Base-by-base conservation (phyloP, 2,113 vertebrate species). In the Prinia subflava region DNA sequence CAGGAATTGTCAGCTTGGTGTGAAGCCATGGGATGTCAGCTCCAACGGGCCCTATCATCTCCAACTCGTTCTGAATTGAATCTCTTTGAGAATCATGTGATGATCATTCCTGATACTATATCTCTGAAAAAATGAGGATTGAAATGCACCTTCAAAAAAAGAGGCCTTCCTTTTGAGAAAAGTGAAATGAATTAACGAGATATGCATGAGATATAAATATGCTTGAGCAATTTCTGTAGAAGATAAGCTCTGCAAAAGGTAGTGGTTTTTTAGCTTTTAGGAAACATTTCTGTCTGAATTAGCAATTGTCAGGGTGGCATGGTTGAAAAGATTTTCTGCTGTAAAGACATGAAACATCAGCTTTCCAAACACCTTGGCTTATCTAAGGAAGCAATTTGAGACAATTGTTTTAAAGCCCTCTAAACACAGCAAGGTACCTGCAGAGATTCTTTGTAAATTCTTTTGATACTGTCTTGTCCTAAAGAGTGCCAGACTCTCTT, bases 1-100 rank as follows among this genome's bases (percentile, higher is more conserved):
- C n/a, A 33, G 28, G 60, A 93, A 21, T 81, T 90, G 90, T 92
- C 92, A 95, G 79, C 87, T 88, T 90, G 83, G 57, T 86, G 83
- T 86, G 56, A 68, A 89, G 47, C 85, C 27, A 17, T 8, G 11
- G 67, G 55, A 21, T 60, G 44, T 88, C 76, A 86, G 64, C 64
- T 90, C 76, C 47, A 59, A 33, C 21, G 6, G 47, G 70, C 76
- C 24, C 19, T 69, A 9, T 6, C 13, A 63, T 33, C 67, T 88
- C 27, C 68, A 80, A 13, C 56, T 86, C 14, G 0, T 63, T 77
- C 82, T 85, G 74, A 83, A 53, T 37, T 62, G 16, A 74, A 42
- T 80, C 42, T 82, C 49, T 89, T 20, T 56, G 31, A 86, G 42
- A 85, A 77, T 89, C 46, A 28, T 12, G 4, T 67, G 75, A 21